Evolutionary conservation across 2,888 invertebrate genomes (phyloP).

Genomic region (Drosophila neotestacea): DNA sequence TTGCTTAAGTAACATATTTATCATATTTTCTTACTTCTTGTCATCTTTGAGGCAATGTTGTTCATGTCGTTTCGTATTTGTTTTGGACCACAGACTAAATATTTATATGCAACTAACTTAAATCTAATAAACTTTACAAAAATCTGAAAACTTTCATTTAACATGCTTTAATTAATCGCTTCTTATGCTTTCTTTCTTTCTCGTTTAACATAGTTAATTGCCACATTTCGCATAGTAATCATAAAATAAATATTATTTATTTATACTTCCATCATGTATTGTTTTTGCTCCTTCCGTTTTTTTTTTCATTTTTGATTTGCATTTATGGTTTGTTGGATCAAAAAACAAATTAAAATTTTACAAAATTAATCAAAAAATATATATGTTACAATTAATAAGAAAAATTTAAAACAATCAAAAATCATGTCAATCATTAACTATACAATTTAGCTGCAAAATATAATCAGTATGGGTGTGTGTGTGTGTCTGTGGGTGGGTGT

Average conservation of each 20-base stretch:
- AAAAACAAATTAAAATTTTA: slow-evolving; percentile 13
- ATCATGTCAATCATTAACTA: slow-evolving; percentile 12
- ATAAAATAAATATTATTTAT: slow-evolving; percentile 43
- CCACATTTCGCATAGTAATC: slow-evolving; percentile 16
- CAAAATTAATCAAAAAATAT: slow-evolving; percentile 10
- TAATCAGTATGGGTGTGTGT: not conserved
- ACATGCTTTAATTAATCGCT: slow-evolving; percentile 12
- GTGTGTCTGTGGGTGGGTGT: slow-evolving; percentile 1
- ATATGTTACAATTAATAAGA: slow-evolving; percentile 5
- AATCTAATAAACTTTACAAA: slow-evolving; percentile 52
- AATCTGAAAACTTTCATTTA: slow-evolving; percentile 11
- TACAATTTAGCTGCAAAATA: slow-evolving; percentile 30
- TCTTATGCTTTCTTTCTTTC: slow-evolving; percentile 10
- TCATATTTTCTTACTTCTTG: slow-evolving; percentile 6
- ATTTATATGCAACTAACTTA: slow-evolving; percentile 47
- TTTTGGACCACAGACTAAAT: slow-evolving; percentile 55
- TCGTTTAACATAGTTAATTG: slow-evolving; percentile 15
- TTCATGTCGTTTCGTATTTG: slow-evolving; percentile 24
- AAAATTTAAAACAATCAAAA: not conserved
- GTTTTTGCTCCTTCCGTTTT: slow-evolving; percentile 1
- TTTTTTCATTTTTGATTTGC: not conserved
- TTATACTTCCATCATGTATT: slow-evolving; percentile 12
- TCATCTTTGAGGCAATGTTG: slow-evolving; percentile 44
- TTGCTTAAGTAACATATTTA: slow-evolving; percentile 21
- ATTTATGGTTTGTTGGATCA: slow-evolving; percentile 6